Conservation (phyloP, 1,140 invertebrate genomes). For the Drosophila kanapiae region DNA sequence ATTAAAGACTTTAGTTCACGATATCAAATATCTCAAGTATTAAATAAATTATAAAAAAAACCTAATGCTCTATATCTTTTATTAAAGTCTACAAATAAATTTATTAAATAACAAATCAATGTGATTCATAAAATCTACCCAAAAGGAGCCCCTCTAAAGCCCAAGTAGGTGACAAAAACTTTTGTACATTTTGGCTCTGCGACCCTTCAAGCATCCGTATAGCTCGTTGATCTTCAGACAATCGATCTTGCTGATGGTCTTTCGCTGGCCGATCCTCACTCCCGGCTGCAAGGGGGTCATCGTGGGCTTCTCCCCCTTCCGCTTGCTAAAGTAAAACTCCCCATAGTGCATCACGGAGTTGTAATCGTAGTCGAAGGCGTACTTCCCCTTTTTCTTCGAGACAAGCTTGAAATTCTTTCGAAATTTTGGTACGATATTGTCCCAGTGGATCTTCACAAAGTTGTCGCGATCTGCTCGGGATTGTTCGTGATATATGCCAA, state of each 20-base stretch:
- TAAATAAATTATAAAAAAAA: no score
- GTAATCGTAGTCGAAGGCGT: slow-evolving; percentile 89
- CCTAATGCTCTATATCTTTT: not conserved
- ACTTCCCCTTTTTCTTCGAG: slow-evolving; percentile 89
- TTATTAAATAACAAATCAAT: slow-evolving; percentile 78
- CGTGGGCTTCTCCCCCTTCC: slow-evolving; percentile 84
- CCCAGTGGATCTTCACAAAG: slow-evolving; percentile 90
- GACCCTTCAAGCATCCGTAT: slow-evolving; percentile 88
- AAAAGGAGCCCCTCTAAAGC: slow-evolving; percentile 67
- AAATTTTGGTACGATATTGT: slow-evolving; percentile 89
- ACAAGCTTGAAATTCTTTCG: slow-evolving; percentile 89
- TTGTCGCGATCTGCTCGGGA: slow-evolving; percentile 92
- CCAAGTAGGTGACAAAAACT: slow-evolving; percentile 88
- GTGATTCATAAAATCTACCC: slow-evolving; percentile 66
- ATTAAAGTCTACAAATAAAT: slow-evolving; percentile 17
- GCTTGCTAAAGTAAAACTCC: slow-evolving; percentile 86
- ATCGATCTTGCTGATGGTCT: slow-evolving; percentile 89
- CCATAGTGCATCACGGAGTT: slow-evolving; percentile 92
- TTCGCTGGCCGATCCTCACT: slow-evolving; percentile 88
- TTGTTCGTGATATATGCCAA: slow-evolving; percentile 95
- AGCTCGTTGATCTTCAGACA: slow-evolving; percentile 90
- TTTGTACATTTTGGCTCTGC: slow-evolving; percentile 87
- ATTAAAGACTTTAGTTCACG: no score
- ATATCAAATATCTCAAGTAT: no score
- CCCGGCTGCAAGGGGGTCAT: slow-evolving; percentile 87